phyloP scores from a whole-genome alignment of 37 sponge, comb jelly and placozoan species.

The Tethya wilhelma region DNA sequence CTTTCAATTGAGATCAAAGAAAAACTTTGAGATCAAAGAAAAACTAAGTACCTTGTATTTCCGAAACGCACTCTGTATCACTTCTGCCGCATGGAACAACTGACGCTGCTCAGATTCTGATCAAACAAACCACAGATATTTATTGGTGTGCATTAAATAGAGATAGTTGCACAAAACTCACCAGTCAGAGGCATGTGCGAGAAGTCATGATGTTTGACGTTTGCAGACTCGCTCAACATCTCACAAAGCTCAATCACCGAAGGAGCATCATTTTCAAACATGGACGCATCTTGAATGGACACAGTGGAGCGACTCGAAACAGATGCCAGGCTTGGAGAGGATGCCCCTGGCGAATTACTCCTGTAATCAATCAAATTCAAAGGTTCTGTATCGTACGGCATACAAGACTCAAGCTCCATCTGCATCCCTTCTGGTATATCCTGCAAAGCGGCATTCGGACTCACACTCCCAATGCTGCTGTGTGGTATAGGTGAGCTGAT shows the following conservation, averaged over 20 bases:
- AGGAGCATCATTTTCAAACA: slow-evolving; percentile 46
- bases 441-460: not conserved
- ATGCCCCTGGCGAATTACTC: slow-evolving; percentile 30
- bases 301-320: slow-evolving; percentile 38
- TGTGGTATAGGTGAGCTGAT: not conserved
- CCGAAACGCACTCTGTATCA: slow-evolving; percentile 62
- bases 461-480: not conserved
- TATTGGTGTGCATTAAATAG: not conserved
- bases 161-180: slow-evolving; percentile 4
- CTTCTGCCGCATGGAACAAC: slow-evolving; percentile 48
- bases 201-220: slow-evolving; percentile 55
- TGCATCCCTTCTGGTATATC: slow-evolving; percentile 41
- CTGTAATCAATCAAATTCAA: slow-evolving; percentile 1
- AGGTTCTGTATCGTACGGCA: not conserved
- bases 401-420: not conserved
- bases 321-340: slow-evolving; percentile 50
- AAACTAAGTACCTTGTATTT: slow-evolving; percentile 45
- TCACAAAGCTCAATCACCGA: slow-evolving; percentile 68
- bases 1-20: not conserved
- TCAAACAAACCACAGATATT: not conserved
- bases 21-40: not conserved
- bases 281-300: slow-evolving; percentile 25
- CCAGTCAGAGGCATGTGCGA: slow-evolving; percentile 57
- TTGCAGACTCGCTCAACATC: slow-evolving; percentile 60
- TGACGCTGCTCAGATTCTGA: slow-evolving; percentile 63